These are phyloP conservation scores for Hydrotaea cyrtoneurina DNA, from an alignment of 2,888 invertebrate genomes.

Conservation along the genomic window DNA sequence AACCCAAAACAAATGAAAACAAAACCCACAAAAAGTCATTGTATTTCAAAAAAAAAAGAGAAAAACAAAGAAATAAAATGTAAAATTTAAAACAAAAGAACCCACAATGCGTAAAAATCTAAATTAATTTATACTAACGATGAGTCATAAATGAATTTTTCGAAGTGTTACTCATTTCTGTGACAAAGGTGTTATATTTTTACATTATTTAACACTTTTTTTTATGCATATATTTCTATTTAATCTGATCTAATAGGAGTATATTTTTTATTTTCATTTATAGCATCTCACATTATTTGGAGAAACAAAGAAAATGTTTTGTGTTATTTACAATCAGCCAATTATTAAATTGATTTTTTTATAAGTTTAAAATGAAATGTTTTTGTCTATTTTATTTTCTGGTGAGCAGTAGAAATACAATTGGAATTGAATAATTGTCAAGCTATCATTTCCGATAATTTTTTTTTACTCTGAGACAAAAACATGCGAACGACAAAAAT, in stretches of 20 bases:
- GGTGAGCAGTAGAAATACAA: no score
- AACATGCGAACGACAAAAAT: no score
- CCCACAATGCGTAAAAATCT: neutral
- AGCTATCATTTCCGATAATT: no score
- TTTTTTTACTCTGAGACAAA: no score
- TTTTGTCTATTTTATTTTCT: neutral
- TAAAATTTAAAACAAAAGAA: constrained; percentile 38
- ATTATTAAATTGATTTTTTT: constrained; percentile 12
- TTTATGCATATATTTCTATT: neutral
- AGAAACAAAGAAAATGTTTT: neutral
- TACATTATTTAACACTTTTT: neutral
- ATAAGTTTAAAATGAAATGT: neutral
- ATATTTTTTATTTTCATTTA: neutral
- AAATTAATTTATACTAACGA: constrained; percentile 13
- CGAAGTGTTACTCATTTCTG: neutral
- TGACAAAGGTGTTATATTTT: neutral
- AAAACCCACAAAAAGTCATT: constrained; percentile 56
- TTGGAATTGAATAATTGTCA: no score
- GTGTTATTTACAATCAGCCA: neutral
- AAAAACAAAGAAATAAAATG: constrained; percentile 32
- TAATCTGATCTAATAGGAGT: neutral
- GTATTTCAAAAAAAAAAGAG: constrained; percentile 49
- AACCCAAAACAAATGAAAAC: neutral
- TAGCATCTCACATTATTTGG: neutral
- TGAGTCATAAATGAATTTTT: neutral